Percentiles rank a stretch among this genome's conserved stretches.
These are phyloP conservation scores for Morus bassanus DNA, from an alignment of 2,797 vertebrate species.

Conservation along the genomic window DNA sequence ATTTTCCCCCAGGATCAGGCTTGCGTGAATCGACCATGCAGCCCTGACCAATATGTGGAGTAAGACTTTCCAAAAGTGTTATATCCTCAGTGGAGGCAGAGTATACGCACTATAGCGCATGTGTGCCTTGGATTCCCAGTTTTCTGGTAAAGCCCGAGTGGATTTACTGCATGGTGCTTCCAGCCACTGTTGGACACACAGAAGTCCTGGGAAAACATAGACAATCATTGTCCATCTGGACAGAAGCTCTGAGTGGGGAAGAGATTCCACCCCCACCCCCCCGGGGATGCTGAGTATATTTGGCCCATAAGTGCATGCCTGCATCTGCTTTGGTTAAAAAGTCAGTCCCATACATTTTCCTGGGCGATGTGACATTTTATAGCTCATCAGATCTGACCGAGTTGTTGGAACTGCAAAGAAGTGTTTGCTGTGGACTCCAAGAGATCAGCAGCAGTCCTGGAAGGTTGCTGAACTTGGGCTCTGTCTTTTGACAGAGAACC, in stretches of 20 bases:
- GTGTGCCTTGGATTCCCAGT: neutral
- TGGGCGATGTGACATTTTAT: neutral
- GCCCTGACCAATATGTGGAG: neutral
- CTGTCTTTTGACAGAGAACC: neutral
- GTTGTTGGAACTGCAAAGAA: neutral
- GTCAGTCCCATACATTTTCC: neutral
- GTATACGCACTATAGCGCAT: neutral
- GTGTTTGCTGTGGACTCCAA: neutral
- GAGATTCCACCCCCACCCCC: too few species aligned
- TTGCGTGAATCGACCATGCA: neutral
- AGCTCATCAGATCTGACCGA: neutral
- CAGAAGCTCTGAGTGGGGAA: neutral
- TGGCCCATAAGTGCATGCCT: neutral
- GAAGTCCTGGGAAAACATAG: neutral
- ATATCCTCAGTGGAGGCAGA: neutral
- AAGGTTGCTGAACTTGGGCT: neutral
- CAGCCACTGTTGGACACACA: neutral
- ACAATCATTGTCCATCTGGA: neutral
- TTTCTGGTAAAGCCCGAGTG: neutral
- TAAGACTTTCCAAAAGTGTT: neutral
- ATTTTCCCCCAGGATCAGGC: neutral
- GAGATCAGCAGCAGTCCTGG: neutral
- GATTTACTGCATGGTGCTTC: neutral
- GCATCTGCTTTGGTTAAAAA: neutral
- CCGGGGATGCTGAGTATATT: neutral